A percentile compares a stretch with the other conserved stretches of the same genome.
Conservation (phyloP, 2,797 vertebrate species). For the Neosalanx taihuensis region DNA sequence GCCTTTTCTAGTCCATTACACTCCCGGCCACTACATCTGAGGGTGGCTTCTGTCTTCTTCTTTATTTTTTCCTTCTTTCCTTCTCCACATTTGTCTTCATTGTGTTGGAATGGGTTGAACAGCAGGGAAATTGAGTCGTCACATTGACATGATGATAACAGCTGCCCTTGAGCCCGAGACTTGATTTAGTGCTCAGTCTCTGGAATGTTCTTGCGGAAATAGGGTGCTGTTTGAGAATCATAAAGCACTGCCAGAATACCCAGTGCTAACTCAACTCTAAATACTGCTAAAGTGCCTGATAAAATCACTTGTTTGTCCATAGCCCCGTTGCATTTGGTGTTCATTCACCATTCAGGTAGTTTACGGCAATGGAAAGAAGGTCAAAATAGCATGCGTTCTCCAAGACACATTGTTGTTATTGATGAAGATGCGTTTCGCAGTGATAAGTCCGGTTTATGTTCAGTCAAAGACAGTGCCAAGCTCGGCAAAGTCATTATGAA, state of each 20-base stretch:
- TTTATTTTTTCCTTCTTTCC: not conserved
- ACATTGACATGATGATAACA: conserved; percentile 68
- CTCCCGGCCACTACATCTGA: conserved; percentile 44
- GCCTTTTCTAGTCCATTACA: conserved; percentile 55
- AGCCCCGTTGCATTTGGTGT: not conserved
- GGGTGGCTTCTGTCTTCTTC: not conserved
- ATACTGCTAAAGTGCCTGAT: not conserved
- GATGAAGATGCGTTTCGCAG: not conserved
- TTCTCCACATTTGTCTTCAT: not conserved
- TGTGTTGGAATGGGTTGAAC: conserved; percentile 41
- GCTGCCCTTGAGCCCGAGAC: conserved; percentile 66
- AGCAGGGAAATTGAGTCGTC: conserved; percentile 66
- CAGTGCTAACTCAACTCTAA: conserved; percentile 26
- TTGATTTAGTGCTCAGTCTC: conserved; percentile 66
- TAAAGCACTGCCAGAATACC: conserved; percentile 50
- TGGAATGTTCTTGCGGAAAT: conserved; percentile 57
- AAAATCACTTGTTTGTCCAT: not conserved
- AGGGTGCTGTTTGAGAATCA: conserved; percentile 43
- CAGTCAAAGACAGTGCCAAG: not conserved
- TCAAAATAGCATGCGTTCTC: not conserved
- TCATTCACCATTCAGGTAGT: not conserved
- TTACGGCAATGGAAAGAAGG: not conserved
- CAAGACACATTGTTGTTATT: not conserved
- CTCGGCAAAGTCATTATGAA: not conserved
- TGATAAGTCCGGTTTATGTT: conserved; percentile 1